These are phyloP conservation scores for Platyrinchus mystaceus DNA, from an alignment of 2,797 vertebrate species.

Conservation along the genomic window DNA sequence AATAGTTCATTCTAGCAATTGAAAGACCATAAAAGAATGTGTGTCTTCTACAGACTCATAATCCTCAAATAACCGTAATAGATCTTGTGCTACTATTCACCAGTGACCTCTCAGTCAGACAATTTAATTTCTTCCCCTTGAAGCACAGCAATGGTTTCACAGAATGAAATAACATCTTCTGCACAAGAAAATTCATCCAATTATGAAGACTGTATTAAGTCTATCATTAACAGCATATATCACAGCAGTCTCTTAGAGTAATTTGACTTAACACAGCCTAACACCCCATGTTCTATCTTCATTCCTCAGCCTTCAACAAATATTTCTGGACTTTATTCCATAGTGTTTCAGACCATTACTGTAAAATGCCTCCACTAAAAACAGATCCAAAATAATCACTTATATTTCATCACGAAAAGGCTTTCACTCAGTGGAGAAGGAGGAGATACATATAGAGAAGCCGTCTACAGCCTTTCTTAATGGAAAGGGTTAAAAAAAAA, in stretches of 20 bases:
- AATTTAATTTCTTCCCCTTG: slow-evolving; percentile 64
- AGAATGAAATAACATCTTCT: slow-evolving; percentile 61
- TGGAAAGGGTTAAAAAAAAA: neutral
- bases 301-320: neutral
- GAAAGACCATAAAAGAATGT: slow-evolving; percentile 65
- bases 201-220: slow-evolving; percentile 52
- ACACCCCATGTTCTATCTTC: neutral
- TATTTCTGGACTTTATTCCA: slow-evolving; percentile 1
- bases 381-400: neutral
- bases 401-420: neutral
- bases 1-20: slow-evolving; percentile 65
- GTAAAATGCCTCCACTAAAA: neutral
- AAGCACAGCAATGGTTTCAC: slow-evolving; percentile 57
- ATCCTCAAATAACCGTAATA: slow-evolving; percentile 68
- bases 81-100: slow-evolving; percentile 69
- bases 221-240: slow-evolving; percentile 32
- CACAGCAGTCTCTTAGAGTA: neutral
- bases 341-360: neutral
- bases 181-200: slow-evolving; percentile 65
- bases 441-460: neutral
- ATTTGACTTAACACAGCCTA: slow-evolving; percentile 47
- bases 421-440: neutral
- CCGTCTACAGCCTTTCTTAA: neutral
- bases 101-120: slow-evolving; percentile 65
- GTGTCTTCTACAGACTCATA: slow-evolving; percentile 57